phyloP scores from a whole-genome alignment of 2,113 vertebrate genomes.

The Noturus placidus region DNA sequence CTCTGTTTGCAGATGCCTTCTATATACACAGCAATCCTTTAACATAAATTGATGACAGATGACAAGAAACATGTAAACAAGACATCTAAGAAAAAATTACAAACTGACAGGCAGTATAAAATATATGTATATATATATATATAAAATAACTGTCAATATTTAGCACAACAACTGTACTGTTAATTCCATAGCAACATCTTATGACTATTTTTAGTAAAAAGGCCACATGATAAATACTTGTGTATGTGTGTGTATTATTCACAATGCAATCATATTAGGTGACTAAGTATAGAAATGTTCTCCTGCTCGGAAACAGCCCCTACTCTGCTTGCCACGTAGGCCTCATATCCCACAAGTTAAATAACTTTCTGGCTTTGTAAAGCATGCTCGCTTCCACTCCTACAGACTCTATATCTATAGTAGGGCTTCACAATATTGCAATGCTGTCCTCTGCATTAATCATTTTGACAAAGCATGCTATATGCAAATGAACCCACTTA shows the following conservation, averaged over 20 bases:
- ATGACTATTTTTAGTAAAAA: constrained; percentile 5
- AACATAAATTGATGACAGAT: neutral
- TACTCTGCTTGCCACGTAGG: constrained; percentile 34
- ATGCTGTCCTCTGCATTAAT: constrained; percentile 12
- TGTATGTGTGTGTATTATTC: constrained; percentile 6
- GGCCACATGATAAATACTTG: constrained; percentile 12
- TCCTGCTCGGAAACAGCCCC: constrained; percentile 40
- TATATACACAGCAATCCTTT: neutral
- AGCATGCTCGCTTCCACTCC: constrained; percentile 27
- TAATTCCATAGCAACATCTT: neutral
- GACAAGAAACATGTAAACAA: neutral
- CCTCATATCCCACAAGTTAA: constrained; percentile 44
- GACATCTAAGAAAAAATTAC: neutral
- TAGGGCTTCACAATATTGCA: neutral
- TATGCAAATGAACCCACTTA: neutral
- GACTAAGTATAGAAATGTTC: constrained; percentile 29
- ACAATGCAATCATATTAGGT: constrained; percentile 20
- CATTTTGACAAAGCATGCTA: neutral
- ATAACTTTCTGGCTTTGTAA: constrained; percentile 39
- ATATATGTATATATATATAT: neutral
- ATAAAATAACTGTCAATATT: neutral
- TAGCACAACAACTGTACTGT: neutral
- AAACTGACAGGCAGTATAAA: neutral
- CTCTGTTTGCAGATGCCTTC: neutral
- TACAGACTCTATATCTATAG: neutral